Base-by-base conservation (phyloP, 2,113 vertebrate genomes). In the Anhinga rufa region DNA sequence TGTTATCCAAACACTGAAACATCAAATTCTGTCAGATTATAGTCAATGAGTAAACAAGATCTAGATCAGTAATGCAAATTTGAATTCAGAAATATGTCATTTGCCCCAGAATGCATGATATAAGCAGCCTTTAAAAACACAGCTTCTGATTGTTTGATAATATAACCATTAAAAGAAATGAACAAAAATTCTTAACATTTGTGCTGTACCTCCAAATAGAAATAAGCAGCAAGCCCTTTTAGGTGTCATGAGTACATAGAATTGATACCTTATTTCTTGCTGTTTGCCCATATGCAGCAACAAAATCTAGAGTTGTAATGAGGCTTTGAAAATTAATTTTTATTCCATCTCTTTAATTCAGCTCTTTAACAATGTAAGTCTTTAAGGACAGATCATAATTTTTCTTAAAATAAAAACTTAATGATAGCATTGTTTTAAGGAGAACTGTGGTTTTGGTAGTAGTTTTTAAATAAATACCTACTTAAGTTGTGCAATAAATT, bases 281-380 rank as follows among this genome's bases (percentile, higher is more conserved):
- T 72, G 18, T 58, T 81, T 0, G 0, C 31, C 16, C 72, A 14
- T 38, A 20, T 4, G 4, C 9, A 70, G 28, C 61, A 69, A 40
- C n/a, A 94, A 90, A 70, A 76, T 89, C 52, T 89, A 51, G 11
- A 93, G 20, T 34, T 84, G 20, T n/a, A 77, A 48, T 36, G 19
- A 76, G 64, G n/a, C 13, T 81, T 86, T 81, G 10, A 84, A 89
- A 74, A 61, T 7, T 84, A 4, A 28, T 84, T 93, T 94, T 85
- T 48, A 40, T 76, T 80, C 17, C 7, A 70, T 10, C 17, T 70
- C 25, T 72, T 60, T 61, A 87, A 66, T 74, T 70, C 12, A 81
- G 1, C 7, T 65, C 52, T 46, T 83, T 65, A 82, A 55, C 13
- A 74, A 16, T 34, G 9, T 40, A 55, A 61, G 3, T 75, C 42